These are phyloP conservation scores for Apotomis capreana DNA, from an alignment of 2,888 invertebrate species.

Conservation along the genomic window DNA sequence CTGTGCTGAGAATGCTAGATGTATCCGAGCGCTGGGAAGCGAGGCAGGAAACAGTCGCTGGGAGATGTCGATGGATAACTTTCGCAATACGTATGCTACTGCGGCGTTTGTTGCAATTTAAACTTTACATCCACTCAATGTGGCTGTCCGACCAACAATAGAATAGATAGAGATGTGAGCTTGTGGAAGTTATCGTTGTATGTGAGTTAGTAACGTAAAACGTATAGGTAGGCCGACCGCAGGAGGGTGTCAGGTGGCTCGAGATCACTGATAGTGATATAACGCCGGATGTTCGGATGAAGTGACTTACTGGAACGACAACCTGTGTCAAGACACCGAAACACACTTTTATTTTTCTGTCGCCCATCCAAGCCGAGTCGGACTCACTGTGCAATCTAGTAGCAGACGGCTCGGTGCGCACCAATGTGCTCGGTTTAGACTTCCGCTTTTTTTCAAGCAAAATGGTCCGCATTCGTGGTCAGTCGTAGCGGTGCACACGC, in stretches of 20 bases:
- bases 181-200: slow-evolving; percentile 12
- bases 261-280: slow-evolving; percentile 61
- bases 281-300: slow-evolving; percentile 63
- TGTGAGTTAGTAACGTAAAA: slow-evolving; percentile 34
- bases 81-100: slow-evolving; percentile 16
- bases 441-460: too few relatives aligned
- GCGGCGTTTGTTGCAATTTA: slow-evolving; percentile 19
- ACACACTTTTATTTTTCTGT: not conserved
- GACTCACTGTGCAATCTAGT: too few relatives aligned
- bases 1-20: slow-evolving; percentile 20
- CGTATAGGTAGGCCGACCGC: slow-evolving; percentile 46
- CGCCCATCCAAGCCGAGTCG: not conserved
- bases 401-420: too few relatives aligned
- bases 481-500: too few relatives aligned
- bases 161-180: slow-evolving; percentile 3
- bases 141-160: not conserved
- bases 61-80: slow-evolving; percentile 35
- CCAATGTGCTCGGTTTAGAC: too few relatives aligned
- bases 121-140: slow-evolving; percentile 8
- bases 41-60: slow-evolving; percentile 63
- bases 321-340: slow-evolving; percentile 24
- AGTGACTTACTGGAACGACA: slow-evolving; percentile 61
- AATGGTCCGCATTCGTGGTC: too few relatives aligned
- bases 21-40: slow-evolving; percentile 41
- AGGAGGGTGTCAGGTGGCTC: slow-evolving; percentile 65